phyloP scores from a whole-genome alignment of 2,888 invertebrate genomes.

The Epinotia nisella region DNA sequence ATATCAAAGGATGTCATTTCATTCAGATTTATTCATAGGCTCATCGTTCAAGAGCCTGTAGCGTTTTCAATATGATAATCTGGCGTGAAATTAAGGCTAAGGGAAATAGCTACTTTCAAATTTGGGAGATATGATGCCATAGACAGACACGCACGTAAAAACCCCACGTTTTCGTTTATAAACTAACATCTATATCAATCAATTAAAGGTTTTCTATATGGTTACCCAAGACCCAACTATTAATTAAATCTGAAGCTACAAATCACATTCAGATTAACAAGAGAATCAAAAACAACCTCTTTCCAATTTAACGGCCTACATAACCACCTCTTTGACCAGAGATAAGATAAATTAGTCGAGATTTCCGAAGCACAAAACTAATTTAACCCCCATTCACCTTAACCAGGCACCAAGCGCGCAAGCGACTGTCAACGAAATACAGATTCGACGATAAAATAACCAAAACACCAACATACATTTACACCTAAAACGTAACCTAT shows the following conservation, averaged over 20 bases:
- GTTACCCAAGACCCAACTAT: neutral
- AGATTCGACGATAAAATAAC: slow-evolving; percentile 60
- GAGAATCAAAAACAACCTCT: neutral
- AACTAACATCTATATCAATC: no score
- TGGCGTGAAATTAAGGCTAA: no score
- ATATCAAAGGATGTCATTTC: no score
- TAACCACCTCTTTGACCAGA: slow-evolving; percentile 32
- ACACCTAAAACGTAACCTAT: slow-evolving; percentile 40
- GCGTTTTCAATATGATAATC: no score
- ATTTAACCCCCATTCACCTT: slow-evolving; percentile 63
- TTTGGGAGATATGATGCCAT: no score
- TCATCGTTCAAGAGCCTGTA: no score
- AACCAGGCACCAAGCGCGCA: slow-evolving; percentile 63
- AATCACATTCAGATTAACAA: neutral
- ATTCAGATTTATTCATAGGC: no score
- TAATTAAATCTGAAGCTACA: neutral
- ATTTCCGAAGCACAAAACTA: slow-evolving; percentile 58
- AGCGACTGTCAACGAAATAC: slow-evolving; percentile 64
- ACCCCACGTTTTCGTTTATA: no score
- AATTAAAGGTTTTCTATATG: no score
- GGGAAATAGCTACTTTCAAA: no score
- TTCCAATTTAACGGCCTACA: slow-evolving; percentile 24
- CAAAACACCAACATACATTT: slow-evolving; percentile 44
- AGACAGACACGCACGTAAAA: no score
- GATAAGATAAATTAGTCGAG: slow-evolving; percentile 51